Conservation (phyloP, 2,888 invertebrate species). For the Xanthia icteritia region DNA sequence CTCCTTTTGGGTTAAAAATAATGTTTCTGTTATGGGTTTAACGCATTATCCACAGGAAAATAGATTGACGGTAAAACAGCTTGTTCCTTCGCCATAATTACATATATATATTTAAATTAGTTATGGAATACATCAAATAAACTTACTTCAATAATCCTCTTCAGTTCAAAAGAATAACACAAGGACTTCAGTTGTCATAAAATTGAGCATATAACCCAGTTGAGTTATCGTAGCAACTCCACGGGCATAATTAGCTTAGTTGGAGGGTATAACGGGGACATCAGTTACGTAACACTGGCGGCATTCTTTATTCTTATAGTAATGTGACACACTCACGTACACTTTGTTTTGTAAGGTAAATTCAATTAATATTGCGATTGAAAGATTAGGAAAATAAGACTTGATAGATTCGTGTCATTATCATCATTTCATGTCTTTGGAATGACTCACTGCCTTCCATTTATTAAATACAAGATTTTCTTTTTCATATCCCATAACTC, state of each 20-base stretch:
- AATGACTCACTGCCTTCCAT: not conserved
- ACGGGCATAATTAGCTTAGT: slow-evolving; percentile 54
- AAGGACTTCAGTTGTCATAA: slow-evolving; percentile 26
- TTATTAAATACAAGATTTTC: no score
- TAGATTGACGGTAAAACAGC: slow-evolving; percentile 15
- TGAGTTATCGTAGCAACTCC: slow-evolving; percentile 41
- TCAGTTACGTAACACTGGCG: slow-evolving; percentile 42
- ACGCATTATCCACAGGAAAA: slow-evolving; percentile 1
- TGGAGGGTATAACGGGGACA: slow-evolving; percentile 51
- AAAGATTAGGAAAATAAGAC: not conserved
- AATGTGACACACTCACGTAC: slow-evolving; percentile 21
- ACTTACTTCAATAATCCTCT: not conserved
- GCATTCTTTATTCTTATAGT: slow-evolving; percentile 50
- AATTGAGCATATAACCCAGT: slow-evolving; percentile 40
- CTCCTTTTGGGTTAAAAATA: not conserved
- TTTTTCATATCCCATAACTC: no score
- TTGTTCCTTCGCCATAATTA: not conserved
- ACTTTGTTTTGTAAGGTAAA: slow-evolving; percentile 21
- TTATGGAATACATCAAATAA: not conserved
- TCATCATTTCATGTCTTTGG: not conserved
- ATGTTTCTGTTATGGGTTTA: not conserved
- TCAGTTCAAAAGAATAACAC: slow-evolving; percentile 2
- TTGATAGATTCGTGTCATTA: not conserved
- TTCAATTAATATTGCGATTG: not conserved
- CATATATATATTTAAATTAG: no score